Conservation (phyloP, 2,797 vertebrate species). For the Spatula clypeata region DNA sequence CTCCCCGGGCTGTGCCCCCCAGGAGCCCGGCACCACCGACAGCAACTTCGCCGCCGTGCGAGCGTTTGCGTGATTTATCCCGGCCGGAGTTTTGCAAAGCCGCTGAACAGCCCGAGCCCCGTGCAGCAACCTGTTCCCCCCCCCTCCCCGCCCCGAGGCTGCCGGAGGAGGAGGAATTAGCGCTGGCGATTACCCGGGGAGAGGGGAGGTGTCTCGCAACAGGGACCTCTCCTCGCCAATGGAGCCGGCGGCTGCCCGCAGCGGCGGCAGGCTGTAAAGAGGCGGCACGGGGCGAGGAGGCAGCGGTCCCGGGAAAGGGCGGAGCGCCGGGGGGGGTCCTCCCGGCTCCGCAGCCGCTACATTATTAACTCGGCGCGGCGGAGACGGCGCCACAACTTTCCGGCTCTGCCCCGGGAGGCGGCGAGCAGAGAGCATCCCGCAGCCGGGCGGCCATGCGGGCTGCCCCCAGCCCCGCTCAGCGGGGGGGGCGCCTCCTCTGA, state of each 20-base stretch:
- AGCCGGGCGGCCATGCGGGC: neutral
- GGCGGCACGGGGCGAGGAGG: constrained; percentile 33
- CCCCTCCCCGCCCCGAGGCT: neutral
- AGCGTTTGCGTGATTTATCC: neutral
- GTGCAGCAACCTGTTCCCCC: constrained; percentile 61
- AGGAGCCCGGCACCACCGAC: too few relatives aligned
- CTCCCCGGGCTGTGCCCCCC: too few relatives aligned
- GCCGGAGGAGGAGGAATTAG: constrained; percentile 24
- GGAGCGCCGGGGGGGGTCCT: constrained; percentile 59
- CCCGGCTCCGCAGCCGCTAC: constrained; percentile 45
- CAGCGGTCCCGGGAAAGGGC: constrained; percentile 69
- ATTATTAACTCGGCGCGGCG: constrained; percentile 23
- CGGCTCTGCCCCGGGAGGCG: constrained; percentile 15
- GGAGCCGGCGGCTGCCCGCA: neutral
- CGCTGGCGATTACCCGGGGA: neutral
- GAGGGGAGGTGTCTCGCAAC: neutral
- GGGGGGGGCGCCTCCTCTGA: constrained; percentile 50
- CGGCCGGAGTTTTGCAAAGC: constrained; percentile 54
- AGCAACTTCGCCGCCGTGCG: neutral
- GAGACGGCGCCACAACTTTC: constrained; percentile 74
- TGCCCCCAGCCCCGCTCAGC: neutral
- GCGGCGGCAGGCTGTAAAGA: constrained; percentile 40
- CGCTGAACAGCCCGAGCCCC: neutral
- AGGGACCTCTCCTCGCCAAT: neutral
- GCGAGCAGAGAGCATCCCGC: neutral